These are phyloP conservation scores for Zosterops hypoxanthus DNA, from an alignment of 2,113 vertebrate species.

Conservation along the genomic window DNA sequence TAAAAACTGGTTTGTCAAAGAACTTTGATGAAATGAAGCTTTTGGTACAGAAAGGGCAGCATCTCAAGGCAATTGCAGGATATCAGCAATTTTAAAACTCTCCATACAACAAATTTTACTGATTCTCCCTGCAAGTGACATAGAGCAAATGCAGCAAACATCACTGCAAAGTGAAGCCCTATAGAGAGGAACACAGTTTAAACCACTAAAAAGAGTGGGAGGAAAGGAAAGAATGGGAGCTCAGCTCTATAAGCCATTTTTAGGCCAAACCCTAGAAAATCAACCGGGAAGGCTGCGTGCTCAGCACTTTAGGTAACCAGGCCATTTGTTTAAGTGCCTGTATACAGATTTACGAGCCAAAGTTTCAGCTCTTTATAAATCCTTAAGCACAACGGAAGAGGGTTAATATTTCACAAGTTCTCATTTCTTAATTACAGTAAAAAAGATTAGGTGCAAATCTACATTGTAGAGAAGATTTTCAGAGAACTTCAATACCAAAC, in stretches of 20 bases:
- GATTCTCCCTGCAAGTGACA: neutral
- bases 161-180: conserved; percentile 4
- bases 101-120: neutral
- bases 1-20: neutral
- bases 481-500: neutral
- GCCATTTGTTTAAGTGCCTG: conserved; percentile 46
- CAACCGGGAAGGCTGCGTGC: neutral
- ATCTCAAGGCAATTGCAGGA: neutral
- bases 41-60: neutral
- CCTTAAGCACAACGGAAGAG: neutral
- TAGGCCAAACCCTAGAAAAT: conserved; percentile 42
- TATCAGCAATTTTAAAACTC: neutral
- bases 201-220: conserved; percentile 35
- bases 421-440: neutral
- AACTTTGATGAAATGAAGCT: neutral
- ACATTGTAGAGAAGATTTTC: neutral
- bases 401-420: neutral
- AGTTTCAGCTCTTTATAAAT: conserved; percentile 39
- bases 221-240: conserved; percentile 23
- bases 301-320: conserved; percentile 46
- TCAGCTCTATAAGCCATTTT: conserved; percentile 11
- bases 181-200: conserved; percentile 7
- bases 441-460: conserved; percentile 9
- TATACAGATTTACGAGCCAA: conserved; percentile 37
- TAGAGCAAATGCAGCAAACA: neutral